Conservation (phyloP, 2,797 vertebrate genomes). For the Amblyraja radiata region DNA sequence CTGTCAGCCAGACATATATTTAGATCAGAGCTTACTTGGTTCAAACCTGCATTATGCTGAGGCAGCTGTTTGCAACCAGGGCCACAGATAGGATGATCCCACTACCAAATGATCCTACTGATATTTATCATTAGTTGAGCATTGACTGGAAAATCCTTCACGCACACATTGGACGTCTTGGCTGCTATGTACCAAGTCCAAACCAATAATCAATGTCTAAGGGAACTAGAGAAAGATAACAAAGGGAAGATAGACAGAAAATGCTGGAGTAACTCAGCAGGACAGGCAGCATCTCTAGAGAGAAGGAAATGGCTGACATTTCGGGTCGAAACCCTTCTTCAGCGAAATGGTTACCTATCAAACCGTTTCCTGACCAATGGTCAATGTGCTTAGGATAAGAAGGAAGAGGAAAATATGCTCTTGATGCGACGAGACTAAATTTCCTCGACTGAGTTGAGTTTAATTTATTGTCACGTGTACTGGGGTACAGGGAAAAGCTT, state of each 20-base stretch:
- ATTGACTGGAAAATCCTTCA: neutral
- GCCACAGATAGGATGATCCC: neutral
- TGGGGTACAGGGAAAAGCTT: too few species aligned
- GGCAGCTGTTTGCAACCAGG: neutral
- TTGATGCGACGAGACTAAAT: neutral
- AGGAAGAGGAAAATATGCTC: neutral
- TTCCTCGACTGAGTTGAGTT: too few species aligned
- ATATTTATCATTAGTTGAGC: neutral
- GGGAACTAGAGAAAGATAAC: too few species aligned
- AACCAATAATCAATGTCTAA: neutral
- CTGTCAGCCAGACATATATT: neutral
- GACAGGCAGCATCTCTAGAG: too few species aligned
- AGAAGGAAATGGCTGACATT: too few species aligned
- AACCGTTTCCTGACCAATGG: neutral
- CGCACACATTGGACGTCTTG: neutral
- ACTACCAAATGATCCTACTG: neutral
- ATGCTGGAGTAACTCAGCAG: too few species aligned
- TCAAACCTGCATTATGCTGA: neutral
- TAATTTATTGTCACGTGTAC: too few species aligned
- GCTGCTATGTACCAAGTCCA: neutral
- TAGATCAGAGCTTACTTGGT: neutral
- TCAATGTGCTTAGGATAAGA: too few species aligned
- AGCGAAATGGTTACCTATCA: neutral
- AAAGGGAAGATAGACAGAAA: too few species aligned
- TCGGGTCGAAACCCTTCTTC: too few species aligned